These are phyloP conservation scores for Limosa lapponica DNA, from an alignment of 2,797 vertebrate genomes.

Conservation along the genomic window DNA sequence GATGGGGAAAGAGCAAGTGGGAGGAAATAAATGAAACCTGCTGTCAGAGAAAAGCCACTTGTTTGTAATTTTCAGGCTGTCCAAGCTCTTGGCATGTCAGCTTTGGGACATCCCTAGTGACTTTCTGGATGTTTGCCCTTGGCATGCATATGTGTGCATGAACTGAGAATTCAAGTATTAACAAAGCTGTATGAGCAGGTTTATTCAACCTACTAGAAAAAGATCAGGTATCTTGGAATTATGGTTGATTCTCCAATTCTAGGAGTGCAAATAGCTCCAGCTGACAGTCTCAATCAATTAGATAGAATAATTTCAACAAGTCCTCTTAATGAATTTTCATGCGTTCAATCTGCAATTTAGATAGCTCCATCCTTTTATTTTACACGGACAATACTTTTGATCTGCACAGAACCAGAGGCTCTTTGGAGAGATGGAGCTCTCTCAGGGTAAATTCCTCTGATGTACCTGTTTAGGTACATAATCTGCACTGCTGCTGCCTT, in stretches of 20 bases:
- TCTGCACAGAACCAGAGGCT: conserved; percentile 6
- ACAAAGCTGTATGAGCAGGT: not conserved
- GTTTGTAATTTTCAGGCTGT: conserved; percentile 28
- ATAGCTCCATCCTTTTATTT: conserved; percentile 1
- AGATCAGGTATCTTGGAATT: not conserved
- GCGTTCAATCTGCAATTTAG: not conserved
- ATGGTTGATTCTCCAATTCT: not conserved
- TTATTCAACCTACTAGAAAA: not conserved
- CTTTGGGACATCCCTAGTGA: not conserved
- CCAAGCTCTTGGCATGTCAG: conserved; percentile 12
- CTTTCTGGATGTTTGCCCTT: conserved; percentile 13
- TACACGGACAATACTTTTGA: conserved; percentile 6
- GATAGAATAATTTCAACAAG: not conserved
- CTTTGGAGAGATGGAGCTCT: not conserved
- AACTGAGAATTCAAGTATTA: not conserved
- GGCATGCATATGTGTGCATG: not conserved
- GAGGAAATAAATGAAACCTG: conserved; percentile 51
- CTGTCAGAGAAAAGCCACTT: conserved; percentile 38
- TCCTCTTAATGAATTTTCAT: conserved; percentile 13
- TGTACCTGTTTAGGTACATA: not conserved
- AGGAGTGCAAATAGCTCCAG: not conserved
- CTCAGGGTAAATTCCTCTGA: not conserved
- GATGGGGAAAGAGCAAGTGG: conserved; percentile 49
- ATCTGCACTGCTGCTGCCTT: not conserved
- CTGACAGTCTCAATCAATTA: not conserved